Percentiles rank a stretch among this genome's conserved stretches.
Evolutionary conservation across 2,797 vertebrate genomes (phyloP).

Genomic region (Ctenosaura bakeri): DNA sequence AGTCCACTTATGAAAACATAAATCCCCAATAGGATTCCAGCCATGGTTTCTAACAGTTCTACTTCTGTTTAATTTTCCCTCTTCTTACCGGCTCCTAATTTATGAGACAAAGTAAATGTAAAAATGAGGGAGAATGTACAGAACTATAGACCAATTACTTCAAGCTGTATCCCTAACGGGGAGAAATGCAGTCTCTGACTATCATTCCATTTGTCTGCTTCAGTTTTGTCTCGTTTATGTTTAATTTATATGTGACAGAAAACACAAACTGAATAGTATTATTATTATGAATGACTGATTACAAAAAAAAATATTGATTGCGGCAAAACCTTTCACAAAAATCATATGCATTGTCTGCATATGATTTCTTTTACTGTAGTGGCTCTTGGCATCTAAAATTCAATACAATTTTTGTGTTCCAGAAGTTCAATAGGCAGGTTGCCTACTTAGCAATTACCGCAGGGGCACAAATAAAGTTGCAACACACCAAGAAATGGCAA

Average conservation of each 20-base stretch:
- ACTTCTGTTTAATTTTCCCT: constrained; percentile 53
- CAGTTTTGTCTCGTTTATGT: background rate
- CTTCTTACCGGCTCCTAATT: constrained; percentile 53
- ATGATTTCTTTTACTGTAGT: constrained; percentile 36
- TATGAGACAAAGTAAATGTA: constrained; percentile 57
- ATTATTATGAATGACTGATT: background rate
- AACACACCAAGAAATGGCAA: constrained; percentile 41
- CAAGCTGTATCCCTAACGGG: no score
- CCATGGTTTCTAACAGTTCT: constrained; percentile 37
- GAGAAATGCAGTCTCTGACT: no score
- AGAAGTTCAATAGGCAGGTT: constrained; percentile 12
- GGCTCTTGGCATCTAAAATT: constrained; percentile 22
- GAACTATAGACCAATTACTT: no score
- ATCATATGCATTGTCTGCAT: background rate
- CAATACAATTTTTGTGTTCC: constrained; percentile 2
- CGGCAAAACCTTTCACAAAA: constrained; percentile 38
- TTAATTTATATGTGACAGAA: background rate
- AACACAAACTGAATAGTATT: background rate
- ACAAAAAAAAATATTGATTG: background rate
- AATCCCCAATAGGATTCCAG: no score
- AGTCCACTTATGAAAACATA: no score
- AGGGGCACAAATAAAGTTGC: constrained; percentile 39
- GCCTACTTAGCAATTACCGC: constrained; percentile 26
- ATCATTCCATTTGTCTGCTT: background rate
- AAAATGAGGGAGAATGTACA: constrained; percentile 37